A percentile compares a stretch with the other conserved stretches of the same genome.
These are phyloP conservation scores for Phylloscopus collybita DNA, from an alignment of 2,797 vertebrate genomes.

Conservation along the genomic window DNA sequence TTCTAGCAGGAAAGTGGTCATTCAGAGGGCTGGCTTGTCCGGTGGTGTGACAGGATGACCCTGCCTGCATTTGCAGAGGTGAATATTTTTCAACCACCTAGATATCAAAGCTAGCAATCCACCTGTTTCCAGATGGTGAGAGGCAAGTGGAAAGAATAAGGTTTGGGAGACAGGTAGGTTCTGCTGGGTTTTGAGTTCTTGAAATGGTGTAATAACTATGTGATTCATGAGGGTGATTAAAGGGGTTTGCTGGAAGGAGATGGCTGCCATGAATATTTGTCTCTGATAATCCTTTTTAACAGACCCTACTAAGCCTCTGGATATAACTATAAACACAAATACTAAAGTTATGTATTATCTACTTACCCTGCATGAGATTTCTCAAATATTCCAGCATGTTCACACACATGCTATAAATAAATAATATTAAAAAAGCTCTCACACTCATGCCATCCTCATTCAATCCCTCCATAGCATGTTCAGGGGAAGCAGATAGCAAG, in stretches of 20 bases:
- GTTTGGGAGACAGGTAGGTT: neutral
- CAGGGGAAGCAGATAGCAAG: neutral
- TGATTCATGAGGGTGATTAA: neutral
- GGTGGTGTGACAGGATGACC: rapidly evolving
- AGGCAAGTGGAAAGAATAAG: neutral
- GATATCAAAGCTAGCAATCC: neutral
- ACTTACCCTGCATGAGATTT: neutral
- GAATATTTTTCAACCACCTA: neutral
- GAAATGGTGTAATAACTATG: neutral
- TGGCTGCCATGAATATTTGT: neutral
- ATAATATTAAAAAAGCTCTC: neutral
- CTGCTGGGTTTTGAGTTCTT: neutral
- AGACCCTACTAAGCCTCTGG: neutral
- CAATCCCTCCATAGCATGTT: neutral
- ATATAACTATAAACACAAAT: neutral
- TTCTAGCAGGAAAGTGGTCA: neutral
- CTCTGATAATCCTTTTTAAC: neutral
- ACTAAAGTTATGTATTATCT: neutral
- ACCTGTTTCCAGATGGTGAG: neutral
- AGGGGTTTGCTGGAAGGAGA: neutral
- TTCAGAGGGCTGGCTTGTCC: neutral
- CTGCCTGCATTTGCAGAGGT: neutral
- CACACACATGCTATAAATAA: neutral
- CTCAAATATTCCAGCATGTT: neutral
- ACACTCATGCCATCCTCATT: neutral